Evolutionary conservation across 2,113 vertebrate genomes (phyloP).

Genomic region (Anoura caudifer): DNA sequence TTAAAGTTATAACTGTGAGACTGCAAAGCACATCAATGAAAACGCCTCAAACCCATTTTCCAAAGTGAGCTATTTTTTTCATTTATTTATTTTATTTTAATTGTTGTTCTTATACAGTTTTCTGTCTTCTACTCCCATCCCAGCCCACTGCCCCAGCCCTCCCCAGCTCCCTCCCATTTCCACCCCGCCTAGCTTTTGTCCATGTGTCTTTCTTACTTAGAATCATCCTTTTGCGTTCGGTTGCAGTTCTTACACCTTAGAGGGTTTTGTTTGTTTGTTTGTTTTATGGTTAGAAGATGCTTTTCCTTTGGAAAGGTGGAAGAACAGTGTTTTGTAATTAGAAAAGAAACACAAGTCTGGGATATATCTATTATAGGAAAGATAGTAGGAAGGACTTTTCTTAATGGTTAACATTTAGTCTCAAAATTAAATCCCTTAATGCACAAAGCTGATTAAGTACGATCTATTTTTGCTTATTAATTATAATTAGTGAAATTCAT

Average conservation of each 20-base stretch:
- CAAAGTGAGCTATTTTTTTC: not conserved
- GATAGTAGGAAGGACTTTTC: not conserved
- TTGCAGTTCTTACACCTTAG: not conserved
- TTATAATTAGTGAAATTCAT: constrained; percentile 41
- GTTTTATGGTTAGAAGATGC: not conserved
- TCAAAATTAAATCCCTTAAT: constrained; percentile 20
- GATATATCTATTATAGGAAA: not conserved
- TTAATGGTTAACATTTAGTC: not conserved
- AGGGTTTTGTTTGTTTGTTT: not conserved
- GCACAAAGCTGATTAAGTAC: not conserved
- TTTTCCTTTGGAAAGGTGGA: not conserved
- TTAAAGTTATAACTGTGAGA: not conserved
- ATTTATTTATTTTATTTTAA: too few species aligned
- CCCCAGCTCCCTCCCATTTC: too few species aligned
- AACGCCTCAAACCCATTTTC: not conserved
- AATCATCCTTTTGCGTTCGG: not conserved
- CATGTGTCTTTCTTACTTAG: too few species aligned
- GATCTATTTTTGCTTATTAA: constrained; percentile 27
- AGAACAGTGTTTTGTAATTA: not conserved
- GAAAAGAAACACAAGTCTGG: not conserved
- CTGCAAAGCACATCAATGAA: not conserved
- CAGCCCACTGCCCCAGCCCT: too few species aligned
- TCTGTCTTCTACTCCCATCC: too few species aligned
- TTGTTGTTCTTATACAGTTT: too few species aligned
- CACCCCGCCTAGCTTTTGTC: too few species aligned